phyloP scores from a whole-genome alignment of 2,888 invertebrate species.

The Sturmia bella region DNA sequence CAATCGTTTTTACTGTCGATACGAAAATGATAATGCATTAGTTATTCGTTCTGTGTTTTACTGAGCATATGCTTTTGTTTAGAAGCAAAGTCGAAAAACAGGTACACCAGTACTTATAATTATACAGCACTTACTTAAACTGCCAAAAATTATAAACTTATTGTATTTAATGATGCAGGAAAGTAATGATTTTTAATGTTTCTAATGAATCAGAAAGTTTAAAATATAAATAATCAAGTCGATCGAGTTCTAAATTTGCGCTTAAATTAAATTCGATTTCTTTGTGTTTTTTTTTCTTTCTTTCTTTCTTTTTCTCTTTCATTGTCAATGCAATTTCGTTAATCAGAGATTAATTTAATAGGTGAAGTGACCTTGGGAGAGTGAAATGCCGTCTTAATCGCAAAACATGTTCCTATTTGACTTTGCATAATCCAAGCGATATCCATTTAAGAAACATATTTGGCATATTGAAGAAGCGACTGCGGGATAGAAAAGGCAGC shows the following conservation, averaged over 20 bases:
- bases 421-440: too few relatives aligned
- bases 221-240: constrained; percentile 32
- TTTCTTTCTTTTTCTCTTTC: background rate
- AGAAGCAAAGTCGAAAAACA: too few relatives aligned
- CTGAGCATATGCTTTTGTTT: too few relatives aligned
- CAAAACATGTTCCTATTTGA: background rate
- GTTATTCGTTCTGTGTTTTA: too few relatives aligned
- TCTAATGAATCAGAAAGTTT: constrained; percentile 2
- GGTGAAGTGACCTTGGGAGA: constrained; percentile 39
- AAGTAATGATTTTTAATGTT: constrained; percentile 35
- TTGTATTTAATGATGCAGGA: constrained; percentile 12
- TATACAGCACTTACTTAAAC: background rate
- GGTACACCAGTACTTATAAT: background rate
- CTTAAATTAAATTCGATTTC: constrained; percentile 10
- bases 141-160: constrained; percentile 8
- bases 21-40: too few relatives aligned
- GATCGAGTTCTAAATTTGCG: constrained; percentile 22
- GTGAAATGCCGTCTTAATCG: constrained; percentile 38
- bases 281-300: constrained; percentile 21
- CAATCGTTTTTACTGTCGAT: too few relatives aligned
- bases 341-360: constrained; percentile 48
- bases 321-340: constrained; percentile 49
- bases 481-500: too few relatives aligned
- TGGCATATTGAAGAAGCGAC: background rate
- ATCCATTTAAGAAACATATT: background rate